These are phyloP conservation scores for Periophthalmus modestus DNA, from an alignment of 2,113 vertebrate genomes.

Conservation along the genomic window DNA sequence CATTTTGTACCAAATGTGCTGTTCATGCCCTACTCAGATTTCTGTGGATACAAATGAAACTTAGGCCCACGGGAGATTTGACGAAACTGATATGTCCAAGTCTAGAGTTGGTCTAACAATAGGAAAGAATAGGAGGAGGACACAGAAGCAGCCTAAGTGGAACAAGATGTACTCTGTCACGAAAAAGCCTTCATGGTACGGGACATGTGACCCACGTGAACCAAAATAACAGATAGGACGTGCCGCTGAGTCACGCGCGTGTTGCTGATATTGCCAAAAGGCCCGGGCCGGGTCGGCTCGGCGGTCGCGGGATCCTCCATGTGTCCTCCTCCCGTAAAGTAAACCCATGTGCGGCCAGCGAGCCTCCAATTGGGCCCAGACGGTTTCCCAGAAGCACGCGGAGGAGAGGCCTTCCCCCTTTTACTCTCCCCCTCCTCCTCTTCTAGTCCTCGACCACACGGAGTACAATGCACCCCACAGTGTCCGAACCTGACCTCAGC, in stretches of 20 bases:
- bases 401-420: constrained; percentile 54
- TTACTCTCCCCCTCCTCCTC: constrained; percentile 56
- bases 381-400: constrained; percentile 68
- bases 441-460: constrained; percentile 37
- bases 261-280: constrained; percentile 43
- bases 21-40: constrained; percentile 28
- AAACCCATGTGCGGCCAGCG: constrained; percentile 72
- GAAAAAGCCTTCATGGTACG: neutral
- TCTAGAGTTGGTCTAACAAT: neutral
- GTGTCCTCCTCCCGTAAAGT: constrained; percentile 60
- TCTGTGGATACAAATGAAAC: constrained; percentile 1
- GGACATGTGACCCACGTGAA: constrained; percentile 22
- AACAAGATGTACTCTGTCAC: constrained; percentile 24
- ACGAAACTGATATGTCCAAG: constrained; percentile 22
- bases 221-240: constrained; percentile 13
- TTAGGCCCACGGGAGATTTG: neutral
- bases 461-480: constrained; percentile 56
- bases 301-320: constrained; percentile 47
- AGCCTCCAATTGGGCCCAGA: constrained; percentile 69
- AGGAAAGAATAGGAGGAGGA: constrained; percentile 30
- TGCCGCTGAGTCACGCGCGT: constrained; percentile 26
- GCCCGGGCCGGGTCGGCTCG: constrained; percentile 15
- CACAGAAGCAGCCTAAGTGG: constrained; percentile 8
- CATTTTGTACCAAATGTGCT: constrained; percentile 34
- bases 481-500: constrained; percentile 62